These are phyloP conservation scores for Phrynosoma blainvillii DNA, from an alignment of 2,113 vertebrate genomes.

Conservation along the genomic window DNA sequence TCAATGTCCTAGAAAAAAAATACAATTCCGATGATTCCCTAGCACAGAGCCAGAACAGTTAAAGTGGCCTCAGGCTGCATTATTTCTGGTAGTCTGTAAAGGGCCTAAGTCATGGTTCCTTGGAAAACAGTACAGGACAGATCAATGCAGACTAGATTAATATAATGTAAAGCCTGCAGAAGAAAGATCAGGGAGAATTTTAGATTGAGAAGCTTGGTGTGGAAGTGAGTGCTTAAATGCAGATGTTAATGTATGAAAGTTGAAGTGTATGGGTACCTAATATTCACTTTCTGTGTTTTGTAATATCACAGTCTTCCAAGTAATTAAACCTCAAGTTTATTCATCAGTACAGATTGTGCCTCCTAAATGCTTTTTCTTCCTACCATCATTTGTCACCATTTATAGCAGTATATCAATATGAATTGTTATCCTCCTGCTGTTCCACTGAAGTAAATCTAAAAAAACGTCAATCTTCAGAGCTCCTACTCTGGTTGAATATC, in stretches of 20 bases:
- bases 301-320: not conserved
- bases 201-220: not conserved
- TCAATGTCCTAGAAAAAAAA: no score
- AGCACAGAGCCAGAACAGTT: no score
- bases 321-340: not conserved
- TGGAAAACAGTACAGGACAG: not conserved
- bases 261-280: not conserved
- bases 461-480: slow-evolving; percentile 47
- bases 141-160: not conserved
- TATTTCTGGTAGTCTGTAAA: no score
- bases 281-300: not conserved
- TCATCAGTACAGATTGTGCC: not conserved
- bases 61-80: no score
- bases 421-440: slow-evolving; percentile 41
- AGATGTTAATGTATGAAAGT: not conserved
- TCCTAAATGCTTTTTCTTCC: slow-evolving; percentile 20
- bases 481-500: slow-evolving; percentile 36
- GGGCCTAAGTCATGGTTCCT: not conserved
- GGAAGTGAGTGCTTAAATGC: not conserved
- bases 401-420: slow-evolving; percentile 17
- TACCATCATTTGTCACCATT: slow-evolving; percentile 15
- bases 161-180: not conserved
- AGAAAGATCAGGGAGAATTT: no score
- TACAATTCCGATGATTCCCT: no score
- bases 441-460: slow-evolving; percentile 48